Evolutionary conservation across 2,888 invertebrate genomes (phyloP).

Genomic region (Caenorhabditis sp.): DNA sequence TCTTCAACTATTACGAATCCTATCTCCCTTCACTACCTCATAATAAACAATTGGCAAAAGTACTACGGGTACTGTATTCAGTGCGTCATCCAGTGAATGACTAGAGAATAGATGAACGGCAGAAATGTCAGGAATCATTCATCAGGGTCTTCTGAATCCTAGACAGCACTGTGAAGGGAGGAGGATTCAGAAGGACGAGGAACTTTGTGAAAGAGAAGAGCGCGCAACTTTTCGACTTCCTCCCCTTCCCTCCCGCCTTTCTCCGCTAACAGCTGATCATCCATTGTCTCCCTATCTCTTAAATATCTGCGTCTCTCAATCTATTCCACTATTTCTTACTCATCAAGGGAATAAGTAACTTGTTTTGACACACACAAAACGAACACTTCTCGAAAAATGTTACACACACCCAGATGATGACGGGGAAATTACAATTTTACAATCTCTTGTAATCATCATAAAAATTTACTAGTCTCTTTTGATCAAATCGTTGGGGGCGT

Average conservation of each 20-base stretch:
- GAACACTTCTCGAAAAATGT: not conserved
- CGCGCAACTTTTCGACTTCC: not conserved
- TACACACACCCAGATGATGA: not conserved
- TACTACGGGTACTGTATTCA: conserved; percentile 58
- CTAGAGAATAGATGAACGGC: not conserved
- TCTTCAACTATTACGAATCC: too few relatives aligned
- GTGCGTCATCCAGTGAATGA: conserved; percentile 30
- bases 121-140: conserved; percentile 27
- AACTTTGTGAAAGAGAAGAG: not conserved
- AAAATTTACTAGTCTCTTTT: too few relatives aligned
- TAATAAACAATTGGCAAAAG: conserved; percentile 66
- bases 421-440: too few relatives aligned
- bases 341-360: conserved; percentile 16
- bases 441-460: too few relatives aligned
- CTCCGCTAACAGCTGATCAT: conserved; percentile 38
- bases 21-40: conserved; percentile 55
- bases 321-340: not conserved
- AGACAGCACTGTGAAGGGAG: too few relatives aligned
- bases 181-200: not conserved
- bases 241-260: not conserved
- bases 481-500: too few relatives aligned
- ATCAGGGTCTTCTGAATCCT: not conserved
- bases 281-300: not conserved
- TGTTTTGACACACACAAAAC: conserved; percentile 22
- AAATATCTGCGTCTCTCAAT: conserved; percentile 11